Evolutionary conservation across 1,140 invertebrate species (phyloP), one percentile per base, ranked within the genome.

Genomic region (Holotrichia oblita): DNA sequence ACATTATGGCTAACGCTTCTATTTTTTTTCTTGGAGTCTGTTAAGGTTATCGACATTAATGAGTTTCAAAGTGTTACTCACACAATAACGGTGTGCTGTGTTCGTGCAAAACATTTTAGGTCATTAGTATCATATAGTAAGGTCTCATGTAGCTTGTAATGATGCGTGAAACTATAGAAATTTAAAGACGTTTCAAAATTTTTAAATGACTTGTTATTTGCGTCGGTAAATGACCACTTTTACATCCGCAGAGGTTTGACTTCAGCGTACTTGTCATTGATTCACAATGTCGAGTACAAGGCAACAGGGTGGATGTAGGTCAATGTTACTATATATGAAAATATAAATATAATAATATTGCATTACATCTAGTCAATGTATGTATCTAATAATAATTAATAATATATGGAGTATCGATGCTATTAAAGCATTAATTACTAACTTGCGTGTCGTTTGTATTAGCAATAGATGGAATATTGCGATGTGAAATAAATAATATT

Each of bases 41-140:
- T 69, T 69, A 69, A 69, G 61, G 61, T 69, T 69, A 69, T 69
- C 61, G 61, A 69, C 61, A 69, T 69, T 69, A 69, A 69, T 27
- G 61, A 6, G 61, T 22, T 69, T 69, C 22, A 22, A 69, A 69
- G 10, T 14, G 22, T 69, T 69, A 69, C 7, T 69, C 22, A 69
- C 48, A 17, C n/a, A 55, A 34, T 48, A 14, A 48, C n/a, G 44
- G 27, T 22, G 22, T 6, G 24, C 61, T 20, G n/a, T 14, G 22
- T 34, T 69, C 24, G 7, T 14, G 61, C 24, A 12, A 69, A 69
- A 69, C 27, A 2, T 34, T 34, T 34, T 1, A 34, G 1, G 27
- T 34, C 2, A 34, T 34, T 34, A 34, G 27, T 34, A 4, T 34
- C 27, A 34, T 34, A 34, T 34, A 34, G 27, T 34, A 48, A 48